Conservation (phyloP, 2,888 invertebrate genomes). For the Polymixis lichenea region DNA sequence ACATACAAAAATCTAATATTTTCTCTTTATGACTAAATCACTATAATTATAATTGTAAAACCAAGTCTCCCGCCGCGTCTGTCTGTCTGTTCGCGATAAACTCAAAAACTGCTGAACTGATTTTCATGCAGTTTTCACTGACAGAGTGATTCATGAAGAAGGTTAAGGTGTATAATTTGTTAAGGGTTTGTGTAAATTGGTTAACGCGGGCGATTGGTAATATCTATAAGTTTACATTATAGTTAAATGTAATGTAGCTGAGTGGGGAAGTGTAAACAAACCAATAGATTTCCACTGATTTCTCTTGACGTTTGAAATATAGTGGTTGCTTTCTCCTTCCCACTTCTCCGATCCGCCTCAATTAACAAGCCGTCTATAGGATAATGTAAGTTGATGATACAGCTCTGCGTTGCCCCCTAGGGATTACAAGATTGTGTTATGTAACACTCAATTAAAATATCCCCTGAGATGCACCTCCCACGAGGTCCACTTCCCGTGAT, state of each 20-base stretch:
- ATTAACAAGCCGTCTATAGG: background rate
- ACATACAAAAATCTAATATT: too few species aligned
- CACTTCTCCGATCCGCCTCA: background rate
- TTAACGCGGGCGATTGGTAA: too few species aligned
- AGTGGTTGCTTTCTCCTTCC: background rate
- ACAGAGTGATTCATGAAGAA: too few species aligned
- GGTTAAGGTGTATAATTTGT: too few species aligned
- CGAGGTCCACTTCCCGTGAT: conserved; percentile 17
- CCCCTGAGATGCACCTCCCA: conserved; percentile 16
- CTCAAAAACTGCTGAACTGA: too few species aligned
- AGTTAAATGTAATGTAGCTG: background rate
- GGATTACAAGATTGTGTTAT: conserved; percentile 20
- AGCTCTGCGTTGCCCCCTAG: background rate
- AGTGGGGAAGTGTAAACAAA: background rate
- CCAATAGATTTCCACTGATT: background rate
- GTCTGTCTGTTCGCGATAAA: too few species aligned
- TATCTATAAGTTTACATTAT: too few species aligned
- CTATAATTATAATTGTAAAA: too few species aligned
- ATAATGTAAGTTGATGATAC: background rate
- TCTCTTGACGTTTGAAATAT: background rate
- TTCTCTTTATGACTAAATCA: too few species aligned
- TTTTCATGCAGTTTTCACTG: too few species aligned
- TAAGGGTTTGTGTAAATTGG: too few species aligned
- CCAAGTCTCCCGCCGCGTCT: too few species aligned
- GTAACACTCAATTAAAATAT: conserved; percentile 23